Base-by-base conservation (phyloP, 2,797 vertebrate species). In the Spondyliosoma cantharus region DNA sequence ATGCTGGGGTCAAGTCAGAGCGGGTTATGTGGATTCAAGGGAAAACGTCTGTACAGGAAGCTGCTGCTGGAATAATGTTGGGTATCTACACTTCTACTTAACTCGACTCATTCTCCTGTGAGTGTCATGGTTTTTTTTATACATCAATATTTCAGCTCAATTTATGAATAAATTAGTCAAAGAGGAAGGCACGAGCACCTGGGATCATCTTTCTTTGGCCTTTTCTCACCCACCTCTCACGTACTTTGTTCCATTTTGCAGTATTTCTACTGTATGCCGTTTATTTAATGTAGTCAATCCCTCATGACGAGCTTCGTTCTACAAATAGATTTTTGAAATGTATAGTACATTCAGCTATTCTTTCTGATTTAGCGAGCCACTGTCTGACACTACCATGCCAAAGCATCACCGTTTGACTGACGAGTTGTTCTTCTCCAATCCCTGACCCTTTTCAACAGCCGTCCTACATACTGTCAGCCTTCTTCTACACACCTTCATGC, bases 401-500 rank as follows among this genome's bases (percentile, higher is more conserved):
- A 57, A 71, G 48, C 7, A 11, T 56, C 43, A 46, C 71, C 0
- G 5, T 59, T 64, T 56, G 58, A 71, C 27, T 54, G 29, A 67
- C 62, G 70, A 65, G 29, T 43, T 66, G 45, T 61, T 78, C 58
- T 42, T 43, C 71, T 32, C 65, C 60, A 20, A 0, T 71, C 69
- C 60, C 48, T 13, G 22, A 74, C 68, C 58, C 61, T 76, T 60
- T 60, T 62, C 63, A 9, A 53, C 78, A 83, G 68, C 70, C 58
- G 5, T n/a, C 74, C 87, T 85, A 88, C 90, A 62, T 82, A 69
- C 87, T 5, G 42, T 76, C 75, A 71, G 73, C 88, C 70, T 46
- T 68, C 69, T 49, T 88, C 69, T 45, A 43, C 19, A 56, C 66
- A 71, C 53, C 53, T 60, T 59, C 27, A 43, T 12, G 13, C 52